phyloP scores from a whole-genome alignment of 1,140 invertebrate genomes.

The Acarapis woodi region DNA sequence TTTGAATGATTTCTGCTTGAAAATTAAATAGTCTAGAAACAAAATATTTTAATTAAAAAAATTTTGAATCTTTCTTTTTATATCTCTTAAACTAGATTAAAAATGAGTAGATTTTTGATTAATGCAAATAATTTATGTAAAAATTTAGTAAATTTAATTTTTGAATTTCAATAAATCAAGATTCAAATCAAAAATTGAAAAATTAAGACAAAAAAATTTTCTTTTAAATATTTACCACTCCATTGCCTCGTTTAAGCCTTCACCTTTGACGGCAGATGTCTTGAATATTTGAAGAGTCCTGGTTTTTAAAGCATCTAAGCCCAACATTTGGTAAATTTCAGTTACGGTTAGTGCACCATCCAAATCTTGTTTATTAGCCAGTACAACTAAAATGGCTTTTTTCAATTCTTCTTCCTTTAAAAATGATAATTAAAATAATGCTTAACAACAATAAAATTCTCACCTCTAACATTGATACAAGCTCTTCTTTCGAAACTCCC shows the following conservation, averaged over 20 bases:
- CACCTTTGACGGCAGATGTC: conserved; percentile 92
- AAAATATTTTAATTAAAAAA: too few species aligned
- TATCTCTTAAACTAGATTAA: too few species aligned
- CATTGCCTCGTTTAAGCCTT: conserved; percentile 94
- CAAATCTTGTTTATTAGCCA: conserved; percentile 98
- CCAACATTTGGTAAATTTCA: conserved; percentile 84
- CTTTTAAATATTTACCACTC: too few species aligned
- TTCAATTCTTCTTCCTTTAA: conserved; percentile 65
- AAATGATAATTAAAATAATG: background rate
- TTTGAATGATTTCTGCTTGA: too few species aligned
- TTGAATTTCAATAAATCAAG: too few species aligned
- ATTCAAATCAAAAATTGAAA: too few species aligned
- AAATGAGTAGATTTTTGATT: too few species aligned
- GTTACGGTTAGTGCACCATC: conserved; percentile 79
- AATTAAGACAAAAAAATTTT: too few species aligned
- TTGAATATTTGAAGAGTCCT: conserved; percentile 99
- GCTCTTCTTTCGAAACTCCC: conserved; percentile 92
- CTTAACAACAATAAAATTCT: background rate
- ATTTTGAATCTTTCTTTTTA: too few species aligned
- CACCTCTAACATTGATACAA: conserved; percentile 19
- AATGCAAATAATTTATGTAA: too few species aligned
- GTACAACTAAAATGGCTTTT: conserved; percentile 70
- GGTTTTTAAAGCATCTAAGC: conserved; percentile 74
- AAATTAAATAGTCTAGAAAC: too few species aligned
- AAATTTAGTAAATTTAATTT: too few species aligned